Percentiles rank a stretch among this genome's conserved stretches.
Conservation (phyloP, 2,113 vertebrate genomes). For the Ranitomeya imitator region DNA sequence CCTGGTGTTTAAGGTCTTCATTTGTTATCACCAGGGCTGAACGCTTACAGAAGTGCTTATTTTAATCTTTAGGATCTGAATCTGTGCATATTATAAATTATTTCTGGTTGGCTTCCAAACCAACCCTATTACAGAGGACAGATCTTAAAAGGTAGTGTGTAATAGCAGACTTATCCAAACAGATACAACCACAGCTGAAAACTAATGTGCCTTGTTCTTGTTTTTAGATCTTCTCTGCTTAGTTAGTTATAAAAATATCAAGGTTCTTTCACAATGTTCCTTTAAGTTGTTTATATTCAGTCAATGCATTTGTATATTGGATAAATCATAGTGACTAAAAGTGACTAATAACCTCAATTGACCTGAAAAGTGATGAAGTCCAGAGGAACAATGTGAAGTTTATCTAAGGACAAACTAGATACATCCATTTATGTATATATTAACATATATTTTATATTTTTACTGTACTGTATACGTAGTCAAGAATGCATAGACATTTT, state of each 20-base stretch:
- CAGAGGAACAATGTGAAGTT: conserved; percentile 6
- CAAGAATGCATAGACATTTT: not conserved
- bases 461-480: not conserved
- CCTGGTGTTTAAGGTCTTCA: conserved; percentile 10
- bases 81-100: conserved; percentile 11
- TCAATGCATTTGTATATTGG: conserved; percentile 9
- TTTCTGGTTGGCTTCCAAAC: conserved; percentile 45
- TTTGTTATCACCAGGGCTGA: conserved; percentile 12
- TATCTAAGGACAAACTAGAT: conserved; percentile 38
- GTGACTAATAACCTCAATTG: conserved; percentile 34
- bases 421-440: conserved; percentile 17
- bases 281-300: conserved; percentile 27
- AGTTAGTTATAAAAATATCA: conserved; percentile 14
- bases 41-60: conserved; percentile 13
- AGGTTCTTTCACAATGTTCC: conserved; percentile 8
- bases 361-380: conserved; percentile 23
- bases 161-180: conserved; percentile 30
- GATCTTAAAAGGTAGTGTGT: conserved; percentile 31
- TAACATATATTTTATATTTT: not conserved
- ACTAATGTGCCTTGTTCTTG: not conserved
- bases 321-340: conserved; percentile 29
- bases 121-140: conserved; percentile 43
- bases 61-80: conserved; percentile 41
- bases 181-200: conserved; percentile 30
- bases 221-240: conserved; percentile 2